Evolutionary conservation across 2,797 vertebrate genomes (phyloP).

Genomic region (Pteropus rufus): DNA sequence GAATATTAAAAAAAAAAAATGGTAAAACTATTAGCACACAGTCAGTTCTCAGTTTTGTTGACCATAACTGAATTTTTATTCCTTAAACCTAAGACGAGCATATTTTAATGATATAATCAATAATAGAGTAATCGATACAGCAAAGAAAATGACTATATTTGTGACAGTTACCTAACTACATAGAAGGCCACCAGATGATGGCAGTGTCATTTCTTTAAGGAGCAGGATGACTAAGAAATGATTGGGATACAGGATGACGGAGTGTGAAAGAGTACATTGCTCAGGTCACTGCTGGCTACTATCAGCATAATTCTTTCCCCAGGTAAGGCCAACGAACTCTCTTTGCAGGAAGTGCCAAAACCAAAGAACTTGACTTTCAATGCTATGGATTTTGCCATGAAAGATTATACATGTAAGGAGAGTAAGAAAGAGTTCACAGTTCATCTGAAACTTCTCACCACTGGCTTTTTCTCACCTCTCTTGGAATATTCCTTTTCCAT

Average conservation of each 20-base stretch:
- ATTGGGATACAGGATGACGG: not conserved
- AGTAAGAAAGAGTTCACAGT: not conserved
- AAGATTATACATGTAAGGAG: not conserved
- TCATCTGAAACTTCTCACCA: not conserved
- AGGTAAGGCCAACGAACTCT: not conserved
- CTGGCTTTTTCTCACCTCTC: not conserved
- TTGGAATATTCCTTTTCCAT: not conserved
- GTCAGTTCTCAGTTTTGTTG: not conserved
- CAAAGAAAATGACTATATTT: not conserved
- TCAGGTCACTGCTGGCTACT: not conserved
- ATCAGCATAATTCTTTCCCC: not conserved
- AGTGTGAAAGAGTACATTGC: not conserved
- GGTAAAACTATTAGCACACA: not conserved
- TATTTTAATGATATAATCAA: not conserved
- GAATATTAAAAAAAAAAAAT: slow-evolving; percentile 5
- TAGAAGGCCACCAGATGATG: slow-evolving; percentile 33
- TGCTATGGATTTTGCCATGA: not conserved
- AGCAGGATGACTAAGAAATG: not conserved
- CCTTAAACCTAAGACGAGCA: not conserved
- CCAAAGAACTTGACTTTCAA: not conserved
- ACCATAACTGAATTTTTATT: slow-evolving; percentile 14
- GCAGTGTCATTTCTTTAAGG: not conserved
- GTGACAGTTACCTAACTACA: not conserved
- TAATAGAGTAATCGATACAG: not conserved
- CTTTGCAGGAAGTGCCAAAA: not conserved